A percentile compares a stretch with the other conserved stretches of the same genome.
Evolutionary conservation across 2,888 invertebrate genomes (phyloP).

Genomic region (Sminthurinus aureus): DNA sequence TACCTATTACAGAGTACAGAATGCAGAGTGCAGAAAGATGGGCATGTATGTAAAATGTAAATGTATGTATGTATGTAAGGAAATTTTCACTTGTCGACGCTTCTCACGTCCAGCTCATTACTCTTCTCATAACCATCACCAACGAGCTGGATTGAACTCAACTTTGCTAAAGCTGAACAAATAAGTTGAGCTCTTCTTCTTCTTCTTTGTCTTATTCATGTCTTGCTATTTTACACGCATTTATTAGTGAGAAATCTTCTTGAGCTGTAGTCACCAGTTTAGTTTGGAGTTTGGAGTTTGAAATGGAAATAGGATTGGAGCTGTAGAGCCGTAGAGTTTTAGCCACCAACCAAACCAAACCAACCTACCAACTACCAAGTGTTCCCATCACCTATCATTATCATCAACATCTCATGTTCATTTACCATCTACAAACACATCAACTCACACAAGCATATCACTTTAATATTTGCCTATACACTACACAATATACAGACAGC

Average conservation of each 20-base stretch:
- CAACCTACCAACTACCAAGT: slow-evolving; percentile 32
- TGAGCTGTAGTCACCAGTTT: slow-evolving; percentile 26
- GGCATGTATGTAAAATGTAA: not conserved
- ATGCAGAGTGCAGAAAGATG: too few relatives aligned
- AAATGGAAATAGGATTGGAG: too few relatives aligned
- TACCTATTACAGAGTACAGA: too few relatives aligned
- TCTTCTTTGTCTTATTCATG: slow-evolving; percentile 14
- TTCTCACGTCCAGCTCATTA: slow-evolving; percentile 59
- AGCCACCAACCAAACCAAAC: not conserved
- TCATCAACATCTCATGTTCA: slow-evolving; percentile 43
- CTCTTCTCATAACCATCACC: slow-evolving; percentile 44
- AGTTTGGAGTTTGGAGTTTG: too few relatives aligned
- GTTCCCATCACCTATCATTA: slow-evolving; percentile 45
- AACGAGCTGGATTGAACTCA: not conserved
- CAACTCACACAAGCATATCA: slow-evolving; percentile 15
- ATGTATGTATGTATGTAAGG: too few relatives aligned
- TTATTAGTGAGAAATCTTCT: slow-evolving; percentile 48
- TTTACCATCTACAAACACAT: slow-evolving; percentile 33
- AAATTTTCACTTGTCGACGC: slow-evolving; percentile 36
- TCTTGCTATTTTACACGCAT: not conserved
- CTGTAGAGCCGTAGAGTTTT: too few relatives aligned
- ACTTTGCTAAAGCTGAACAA: slow-evolving; percentile 5
- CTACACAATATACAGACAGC: not conserved
- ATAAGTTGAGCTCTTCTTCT: not conserved
- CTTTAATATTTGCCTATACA: slow-evolving; percentile 5